Evolutionary conservation across 2,888 invertebrate genomes (phyloP).

Genomic region (Epinotia ramella): DNA sequence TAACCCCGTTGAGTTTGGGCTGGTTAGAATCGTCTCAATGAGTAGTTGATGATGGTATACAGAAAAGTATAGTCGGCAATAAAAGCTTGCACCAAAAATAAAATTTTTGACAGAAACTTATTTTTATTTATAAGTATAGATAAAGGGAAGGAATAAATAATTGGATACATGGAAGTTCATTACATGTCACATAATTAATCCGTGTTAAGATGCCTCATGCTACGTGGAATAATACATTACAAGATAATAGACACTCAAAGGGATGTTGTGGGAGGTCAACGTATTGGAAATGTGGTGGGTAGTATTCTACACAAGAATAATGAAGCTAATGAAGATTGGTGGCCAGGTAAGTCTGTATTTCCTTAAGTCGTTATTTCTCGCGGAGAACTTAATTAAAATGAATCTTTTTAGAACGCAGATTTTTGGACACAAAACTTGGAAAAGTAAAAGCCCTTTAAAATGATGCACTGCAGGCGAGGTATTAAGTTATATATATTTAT

Average conservation of each 20-base stretch:
- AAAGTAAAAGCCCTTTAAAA: slow-evolving; percentile 37
- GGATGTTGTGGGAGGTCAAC: slow-evolving; percentile 21
- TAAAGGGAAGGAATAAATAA: too few species aligned
- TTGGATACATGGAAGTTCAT: too few species aligned
- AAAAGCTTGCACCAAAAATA: too few species aligned
- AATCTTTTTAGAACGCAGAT: slow-evolving; percentile 71
- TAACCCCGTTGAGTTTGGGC: too few species aligned
- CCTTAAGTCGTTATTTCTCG: slow-evolving; percentile 70
- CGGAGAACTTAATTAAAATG: slow-evolving; percentile 81
- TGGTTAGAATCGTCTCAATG: too few species aligned
- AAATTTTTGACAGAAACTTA: too few species aligned
- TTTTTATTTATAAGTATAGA: too few species aligned
- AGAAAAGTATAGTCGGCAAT: too few species aligned
- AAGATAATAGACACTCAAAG: background rate
- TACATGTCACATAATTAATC: too few species aligned
- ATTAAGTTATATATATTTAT: background rate
- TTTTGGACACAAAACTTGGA: slow-evolving; percentile 56
- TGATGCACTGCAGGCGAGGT: slow-evolving; percentile 4
- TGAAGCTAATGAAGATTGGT: slow-evolving; percentile 80
- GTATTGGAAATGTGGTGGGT: slow-evolving; percentile 51
- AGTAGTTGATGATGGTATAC: too few species aligned
- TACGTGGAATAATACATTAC: too few species aligned
- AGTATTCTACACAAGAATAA: slow-evolving; percentile 71
- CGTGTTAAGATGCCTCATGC: too few species aligned
- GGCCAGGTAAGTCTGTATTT: slow-evolving; percentile 70